Conservation (phyloP, 2,113 vertebrate genomes). For the Antechinus stuartii region DNA sequence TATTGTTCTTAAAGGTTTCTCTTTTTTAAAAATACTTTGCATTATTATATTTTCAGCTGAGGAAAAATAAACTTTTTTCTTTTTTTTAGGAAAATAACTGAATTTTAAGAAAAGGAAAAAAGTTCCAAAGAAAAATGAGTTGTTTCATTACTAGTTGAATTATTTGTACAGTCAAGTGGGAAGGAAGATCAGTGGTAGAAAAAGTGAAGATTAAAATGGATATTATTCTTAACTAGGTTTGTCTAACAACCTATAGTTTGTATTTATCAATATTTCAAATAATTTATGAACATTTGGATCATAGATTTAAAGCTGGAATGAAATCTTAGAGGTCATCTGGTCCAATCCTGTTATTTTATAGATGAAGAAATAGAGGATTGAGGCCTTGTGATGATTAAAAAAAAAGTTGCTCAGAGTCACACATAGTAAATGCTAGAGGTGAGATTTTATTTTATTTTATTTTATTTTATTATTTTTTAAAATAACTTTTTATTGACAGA, state of each 20-base stretch:
- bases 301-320: neutral
- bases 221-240: neutral
- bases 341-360: neutral
- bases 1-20: slow-evolving; percentile 1
- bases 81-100: slow-evolving; percentile 55
- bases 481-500: too few species aligned
- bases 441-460: neutral
- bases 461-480: neutral
- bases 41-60: neutral
- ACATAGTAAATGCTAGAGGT: neutral
- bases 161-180: slow-evolving; percentile 19
- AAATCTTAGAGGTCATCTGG: neutral
- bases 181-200: neutral
- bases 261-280: neutral
- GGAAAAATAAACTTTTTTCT: slow-evolving; percentile 44
- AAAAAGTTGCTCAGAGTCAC: neutral
- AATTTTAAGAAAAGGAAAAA: neutral
- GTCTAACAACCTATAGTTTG: neutral
- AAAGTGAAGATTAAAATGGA: slow-evolving; percentile 27
- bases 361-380: neutral
- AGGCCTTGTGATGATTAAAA: neutral
- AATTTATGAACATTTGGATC: neutral
- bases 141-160: slow-evolving; percentile 37
- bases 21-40: slow-evolving; percentile 46
- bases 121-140: slow-evolving; percentile 37